These are phyloP conservation scores for Dermatemys mawii DNA, from an alignment of 2,113 vertebrate species.

Conservation along the genomic window DNA sequence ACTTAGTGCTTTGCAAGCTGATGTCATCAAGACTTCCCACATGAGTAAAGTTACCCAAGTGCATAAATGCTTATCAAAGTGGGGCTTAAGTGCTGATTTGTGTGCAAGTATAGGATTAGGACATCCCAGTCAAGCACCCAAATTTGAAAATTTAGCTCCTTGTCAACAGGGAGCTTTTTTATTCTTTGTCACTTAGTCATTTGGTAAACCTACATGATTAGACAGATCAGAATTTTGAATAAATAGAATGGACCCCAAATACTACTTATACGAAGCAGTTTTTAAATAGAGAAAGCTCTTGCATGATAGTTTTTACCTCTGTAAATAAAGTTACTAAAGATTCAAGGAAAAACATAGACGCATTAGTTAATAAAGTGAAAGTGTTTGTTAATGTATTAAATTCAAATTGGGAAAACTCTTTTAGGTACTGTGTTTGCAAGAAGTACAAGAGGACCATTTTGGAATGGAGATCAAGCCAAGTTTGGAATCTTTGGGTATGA, in stretches of 20 bases:
- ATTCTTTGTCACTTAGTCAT: background rate
- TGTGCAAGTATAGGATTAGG: background rate
- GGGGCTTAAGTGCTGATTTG: background rate
- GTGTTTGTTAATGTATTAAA: slow-evolving; percentile 30
- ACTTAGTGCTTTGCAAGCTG: background rate
- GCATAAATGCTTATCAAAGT: background rate
- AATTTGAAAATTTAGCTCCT: background rate
- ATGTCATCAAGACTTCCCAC: background rate
- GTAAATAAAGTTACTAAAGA: background rate
- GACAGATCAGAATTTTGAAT: background rate
- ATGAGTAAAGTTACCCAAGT: background rate
- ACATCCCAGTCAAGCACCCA: background rate
- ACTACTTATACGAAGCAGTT: background rate
- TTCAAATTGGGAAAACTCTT: slow-evolving; percentile 27
- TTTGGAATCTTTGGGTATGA: slow-evolving; percentile 88
- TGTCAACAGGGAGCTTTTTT: background rate
- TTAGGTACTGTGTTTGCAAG: slow-evolving; percentile 97
- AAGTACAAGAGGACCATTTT: slow-evolving; percentile 96
- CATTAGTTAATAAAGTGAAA: background rate
- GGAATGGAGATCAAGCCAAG: slow-evolving; percentile 88
- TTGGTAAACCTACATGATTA: background rate
- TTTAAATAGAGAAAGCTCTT: background rate
- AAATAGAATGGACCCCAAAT: background rate
- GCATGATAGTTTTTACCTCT: background rate
- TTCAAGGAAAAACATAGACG: background rate